Evolutionary conservation across 2,888 invertebrate genomes (phyloP), one percentile per base, ranked within the genome.

Genomic region (Cheilosia soror): DNA sequence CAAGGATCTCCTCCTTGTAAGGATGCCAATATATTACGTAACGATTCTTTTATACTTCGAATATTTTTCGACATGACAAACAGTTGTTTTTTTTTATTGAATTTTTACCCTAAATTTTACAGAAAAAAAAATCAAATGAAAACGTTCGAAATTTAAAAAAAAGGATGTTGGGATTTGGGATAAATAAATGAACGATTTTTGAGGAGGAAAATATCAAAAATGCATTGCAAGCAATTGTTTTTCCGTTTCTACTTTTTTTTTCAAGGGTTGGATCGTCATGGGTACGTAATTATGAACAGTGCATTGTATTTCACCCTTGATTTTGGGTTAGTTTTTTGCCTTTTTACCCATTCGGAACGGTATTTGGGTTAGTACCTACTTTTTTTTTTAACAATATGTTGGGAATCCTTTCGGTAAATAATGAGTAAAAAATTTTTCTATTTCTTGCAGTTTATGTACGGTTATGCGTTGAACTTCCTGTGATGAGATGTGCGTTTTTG

Each of bases 21-120:
- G 55, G 62, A 73, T 73, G 42, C 62, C 68, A 42, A 69, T 62
- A 44, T 55, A 63, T 78, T 78, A 40, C 79, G 79, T 58, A 63
- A 72, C 58, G 55, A 60, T 15, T 51, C 58, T 15, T 29, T 62
- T 75, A 47, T 63, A 63, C 69, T 71, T 84, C 63, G 40, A 80
- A 62, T 49, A 57, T 55, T 69, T 76, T 80, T 84, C 75, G 69
- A 75, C 71, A 63, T 65, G 55, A 80, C 71, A 75, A 65, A 63
- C 37, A 6, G 57, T 44, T 78, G 72, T 58, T 60, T 72, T 62
- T 72, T 62, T 49, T 75, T 51, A 44, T 53, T 40, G 2, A 25
- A 47, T 40, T 76, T 68, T 75, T 77, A 69, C 68, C 68, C 77
- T 77, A 68, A 72, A 72, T 33, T 44, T 53, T 6, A n/a, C 5